Base-by-base conservation (phyloP, 1,140 invertebrate genomes). In the Planococcus citri region DNA sequence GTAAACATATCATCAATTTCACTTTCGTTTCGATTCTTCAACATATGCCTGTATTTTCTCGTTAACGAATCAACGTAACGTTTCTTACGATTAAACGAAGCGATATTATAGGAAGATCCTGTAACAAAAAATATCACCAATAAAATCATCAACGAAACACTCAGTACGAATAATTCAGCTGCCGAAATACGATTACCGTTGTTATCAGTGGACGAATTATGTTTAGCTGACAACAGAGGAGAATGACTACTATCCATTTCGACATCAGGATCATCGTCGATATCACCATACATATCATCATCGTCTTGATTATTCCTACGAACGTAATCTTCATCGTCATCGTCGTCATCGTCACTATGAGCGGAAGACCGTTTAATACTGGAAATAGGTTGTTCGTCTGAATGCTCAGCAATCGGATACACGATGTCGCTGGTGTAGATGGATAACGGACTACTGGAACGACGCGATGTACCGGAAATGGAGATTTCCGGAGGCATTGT, bases 331-430 rank as follows among this genome's bases (percentile, higher is more conserved):
- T 70, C 70, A 1, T 27, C 68, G 33, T 69, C 68, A 24, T 69
- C 68, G 22, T 38, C 68, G 41, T 69, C 68, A n/a, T 69, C 68
- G 29, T 41, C 68, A 24, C 41, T 51, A 21, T 69, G 33, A 21
- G 27, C 27, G 20, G 68, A 68, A 27, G 68, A 68, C 14, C 60
- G 9, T 64, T 64, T 64, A 68, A 37, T 37, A 68, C 68, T 24
- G 33, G 33, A 69, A 17, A 37, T 41, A 10, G 33, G 1, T 20
- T 87, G 88, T 78, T 91, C 88, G 76, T 90, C 88, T 21, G 85
- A 87, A 75, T 90, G 88, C 79, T 92, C 89, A 1, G 86, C 88
- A 74, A 92, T 91, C 0, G 89, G 88, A 78, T 91, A 89, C 0
- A 90, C 89, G 24, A 90, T 88, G 76, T 90, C 87, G 41, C 86